Evolutionary conservation across 53 echinoderm and acorn worm genomes (phyloP).

Genomic region (Temnopleurus reevesii): DNA sequence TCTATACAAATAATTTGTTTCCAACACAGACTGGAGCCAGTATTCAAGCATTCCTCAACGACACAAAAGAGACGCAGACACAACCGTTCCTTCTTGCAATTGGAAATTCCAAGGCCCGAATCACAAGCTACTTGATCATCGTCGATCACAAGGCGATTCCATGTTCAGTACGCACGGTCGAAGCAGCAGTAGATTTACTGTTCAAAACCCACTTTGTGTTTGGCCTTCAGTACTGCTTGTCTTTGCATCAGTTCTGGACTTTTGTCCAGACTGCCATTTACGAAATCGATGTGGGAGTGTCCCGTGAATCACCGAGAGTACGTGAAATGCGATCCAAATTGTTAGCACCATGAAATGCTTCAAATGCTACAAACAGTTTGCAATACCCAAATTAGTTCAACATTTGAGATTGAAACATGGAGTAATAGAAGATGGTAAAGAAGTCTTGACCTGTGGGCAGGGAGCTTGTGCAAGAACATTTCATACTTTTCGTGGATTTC

Average conservation of each 20-base stretch:
- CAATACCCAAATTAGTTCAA: conserved; percentile 34
- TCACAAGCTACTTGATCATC: conserved; percentile 60
- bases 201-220: conserved; percentile 67
- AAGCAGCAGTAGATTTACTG: conserved; percentile 58
- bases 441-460: conserved; percentile 62
- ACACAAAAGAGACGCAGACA: conserved; percentile 34
- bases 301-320: conserved; percentile 51
- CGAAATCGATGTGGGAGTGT: conserved; percentile 56
- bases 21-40: conserved; percentile 56
- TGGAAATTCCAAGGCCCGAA: conserved; percentile 45
- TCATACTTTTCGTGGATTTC: conserved; percentile 64
- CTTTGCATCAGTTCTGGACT: conserved; percentile 62
- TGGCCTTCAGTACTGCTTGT: conserved; percentile 50
- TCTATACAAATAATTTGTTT: conserved; percentile 37
- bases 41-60: conserved; percentile 56
- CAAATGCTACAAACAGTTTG: conserved; percentile 49
- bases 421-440: conserved; percentile 57
- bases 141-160: conserved; percentile 62
- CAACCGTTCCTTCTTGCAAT: conserved; percentile 64
- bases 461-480: conserved; percentile 62
- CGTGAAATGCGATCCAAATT: conserved; percentile 49
- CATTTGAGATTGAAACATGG: conserved; percentile 62
- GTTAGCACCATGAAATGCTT: conserved; percentile 50
- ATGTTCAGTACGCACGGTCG: conserved; percentile 55
- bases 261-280: conserved; percentile 60